Base-by-base conservation (phyloP, 2,888 invertebrate genomes). In the Apamea monoglypha region DNA sequence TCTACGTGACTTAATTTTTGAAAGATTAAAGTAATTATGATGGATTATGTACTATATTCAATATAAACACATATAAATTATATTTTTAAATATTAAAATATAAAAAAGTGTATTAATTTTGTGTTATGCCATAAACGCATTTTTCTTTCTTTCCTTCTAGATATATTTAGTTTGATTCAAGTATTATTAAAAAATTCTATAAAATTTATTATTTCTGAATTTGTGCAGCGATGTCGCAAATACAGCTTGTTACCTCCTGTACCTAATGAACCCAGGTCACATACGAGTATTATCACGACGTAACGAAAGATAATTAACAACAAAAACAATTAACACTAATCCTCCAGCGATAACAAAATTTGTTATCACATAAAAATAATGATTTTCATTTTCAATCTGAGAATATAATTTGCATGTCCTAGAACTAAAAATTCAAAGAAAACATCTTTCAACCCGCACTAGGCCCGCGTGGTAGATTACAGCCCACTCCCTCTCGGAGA, bases 1-100 rank as follows among this genome's bases (percentile, higher is more conserved):
- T 14, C 7, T 5, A 32, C 5, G 8, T n/a, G 14, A 32, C 12
- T 21, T 61, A 29, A 69, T 40, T 25, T 56, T 44, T 44, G 4
- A 36, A 29, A 64, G 32, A 80, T 82, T 61, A 53, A 61, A 44
- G 12, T 82, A 29, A 82, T 80, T 32, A 76, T 63, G 63, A 36
- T 47, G 32, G 44, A 40, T n/a, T n/a, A n/a, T n/a, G n/a, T n/a
- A n/a, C n/a, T n/a, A n/a, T n/a, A n/a, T n/a, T n/a, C n/a, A n/a
- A n/a, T n/a, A n/a, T n/a, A n/a, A n/a, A n/a, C n/a, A n/a, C n/a
- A n/a, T n/a, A n/a, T n/a, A n/a, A n/a, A n/a, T n/a, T n/a, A n/a
- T n/a, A n/a, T n/a, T n/a, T n/a, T n/a, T n/a, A n/a, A n/a, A n/a
- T n/a, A n/a, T n/a, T n/a, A n/a, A n/a, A n/a, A n/a, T n/a, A n/a